Evolutionary conservation across 2,797 vertebrate species (phyloP).

Genomic region (Tamandua tetradactyla): DNA sequence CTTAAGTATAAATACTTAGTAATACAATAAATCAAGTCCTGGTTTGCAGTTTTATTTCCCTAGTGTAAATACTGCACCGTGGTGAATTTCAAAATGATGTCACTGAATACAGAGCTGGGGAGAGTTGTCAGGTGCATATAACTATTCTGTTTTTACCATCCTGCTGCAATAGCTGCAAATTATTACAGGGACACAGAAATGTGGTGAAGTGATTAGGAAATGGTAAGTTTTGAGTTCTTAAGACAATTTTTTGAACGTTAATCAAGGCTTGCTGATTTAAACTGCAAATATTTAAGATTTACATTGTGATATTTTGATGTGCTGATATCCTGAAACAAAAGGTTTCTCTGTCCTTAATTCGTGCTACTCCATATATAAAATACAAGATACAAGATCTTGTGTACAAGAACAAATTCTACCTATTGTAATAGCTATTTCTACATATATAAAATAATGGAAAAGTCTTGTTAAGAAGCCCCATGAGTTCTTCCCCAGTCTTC

Average conservation of each 20-base stretch:
- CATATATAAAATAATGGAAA: neutral
- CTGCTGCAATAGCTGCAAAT: neutral
- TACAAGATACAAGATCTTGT: too few species aligned
- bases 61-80: neutral
- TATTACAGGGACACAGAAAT: neutral
- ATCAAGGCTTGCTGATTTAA: neutral
- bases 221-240: neutral
- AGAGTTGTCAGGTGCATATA: neutral
- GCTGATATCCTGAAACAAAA: too few species aligned
- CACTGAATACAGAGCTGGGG: neutral
- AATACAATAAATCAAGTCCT: neutral
- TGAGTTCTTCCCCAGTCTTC: neutral
- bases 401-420: neutral
- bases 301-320: neutral
- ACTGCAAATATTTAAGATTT: neutral
- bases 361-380: neutral
- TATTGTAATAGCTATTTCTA: neutral
- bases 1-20: neutral
- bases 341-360: neutral
- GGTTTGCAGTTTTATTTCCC: neutral
- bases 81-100: neutral
- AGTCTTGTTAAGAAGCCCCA: neutral
- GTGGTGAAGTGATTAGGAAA: neutral
- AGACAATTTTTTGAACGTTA: neutral
- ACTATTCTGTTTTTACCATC: neutral